Percentiles rank a stretch among this genome's conserved stretches.
Evolutionary conservation across 2,797 vertebrate species (phyloP).

Genomic region (Atherinosoma microstoma): DNA sequence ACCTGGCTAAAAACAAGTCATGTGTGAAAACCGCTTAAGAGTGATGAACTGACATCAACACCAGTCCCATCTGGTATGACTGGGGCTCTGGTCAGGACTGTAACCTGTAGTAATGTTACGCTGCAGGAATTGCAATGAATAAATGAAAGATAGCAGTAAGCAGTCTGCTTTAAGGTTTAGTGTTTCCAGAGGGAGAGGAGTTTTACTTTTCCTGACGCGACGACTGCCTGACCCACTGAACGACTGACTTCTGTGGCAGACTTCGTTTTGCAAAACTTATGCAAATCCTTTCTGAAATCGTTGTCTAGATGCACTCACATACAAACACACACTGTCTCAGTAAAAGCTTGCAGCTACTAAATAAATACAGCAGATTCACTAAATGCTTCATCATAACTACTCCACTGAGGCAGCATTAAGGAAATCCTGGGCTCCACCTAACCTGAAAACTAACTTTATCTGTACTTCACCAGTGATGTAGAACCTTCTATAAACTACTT

Average conservation of each 20-base stretch:
- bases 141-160: conserved; percentile 38
- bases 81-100: conserved; percentile 9
- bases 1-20: background rate
- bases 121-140: conserved; percentile 47
- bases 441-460: conserved; percentile 6
- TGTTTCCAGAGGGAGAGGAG: conserved; percentile 36
- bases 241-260: conserved; percentile 8
- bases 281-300: conserved; percentile 45
- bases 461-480: conserved; percentile 26
- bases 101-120: conserved; percentile 40
- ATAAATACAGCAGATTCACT: conserved; percentile 22
- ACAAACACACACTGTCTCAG: conserved; percentile 14
- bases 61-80: background rate
- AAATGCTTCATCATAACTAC: conserved; percentile 31
- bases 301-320: background rate
- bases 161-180: conserved; percentile 35
- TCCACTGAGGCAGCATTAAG: background rate
- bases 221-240: conserved; percentile 24
- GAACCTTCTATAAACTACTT: conserved; percentile 10
- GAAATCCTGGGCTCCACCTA: conserved; percentile 21
- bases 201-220: conserved; percentile 11
- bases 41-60: background rate
- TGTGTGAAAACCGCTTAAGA: background rate
- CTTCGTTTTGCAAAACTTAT: conserved; percentile 55
- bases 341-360: conserved; percentile 19